A percentile compares a stretch with the other conserved stretches of the same genome.
These are phyloP conservation scores for Drosophila kanapiae DNA, from an alignment of 1,140 invertebrate species.

Conservation along the genomic window DNA sequence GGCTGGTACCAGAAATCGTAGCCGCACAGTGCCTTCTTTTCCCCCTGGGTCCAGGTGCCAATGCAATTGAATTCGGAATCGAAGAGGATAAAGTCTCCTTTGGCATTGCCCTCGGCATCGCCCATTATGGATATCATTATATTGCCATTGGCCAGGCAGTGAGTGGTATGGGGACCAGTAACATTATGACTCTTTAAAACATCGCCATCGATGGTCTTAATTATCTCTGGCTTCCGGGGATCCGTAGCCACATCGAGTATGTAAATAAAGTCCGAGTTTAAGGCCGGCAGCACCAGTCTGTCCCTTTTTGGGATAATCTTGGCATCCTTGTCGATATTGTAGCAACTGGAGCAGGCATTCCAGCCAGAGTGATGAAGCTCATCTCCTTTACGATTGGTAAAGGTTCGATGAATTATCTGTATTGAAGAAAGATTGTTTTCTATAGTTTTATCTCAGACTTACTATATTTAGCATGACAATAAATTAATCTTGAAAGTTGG, in stretches of 20 bases:
- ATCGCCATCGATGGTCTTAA: constrained; percentile 89
- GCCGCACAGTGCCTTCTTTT: constrained; percentile 88
- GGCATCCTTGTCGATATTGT: constrained; percentile 85
- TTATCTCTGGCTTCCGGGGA: constrained; percentile 87
- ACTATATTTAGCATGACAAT: too few relatives aligned
- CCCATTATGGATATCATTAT: constrained; percentile 98
- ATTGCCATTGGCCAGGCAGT: constrained; percentile 96
- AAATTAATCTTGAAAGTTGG: background rate
- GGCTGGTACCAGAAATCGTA: constrained; percentile 99
- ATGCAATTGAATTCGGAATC: constrained; percentile 91
- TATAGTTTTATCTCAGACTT: background rate
- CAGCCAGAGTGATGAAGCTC: constrained; percentile 98
- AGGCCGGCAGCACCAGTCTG: constrained; percentile 92
- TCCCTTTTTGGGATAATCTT: constrained; percentile 89
- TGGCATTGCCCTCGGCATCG: constrained; percentile 91
- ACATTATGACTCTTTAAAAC: constrained; percentile 91
- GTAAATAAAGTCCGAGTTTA: constrained; percentile 94
- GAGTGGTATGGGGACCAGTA: constrained; percentile 95
- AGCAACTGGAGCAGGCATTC: constrained; percentile 98
- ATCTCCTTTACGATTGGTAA: constrained; percentile 92
- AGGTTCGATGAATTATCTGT: constrained; percentile 94
- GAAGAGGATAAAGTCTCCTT: constrained; percentile 96
- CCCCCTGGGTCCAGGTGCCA: constrained; percentile 89
- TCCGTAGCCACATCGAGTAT: constrained; percentile 92
- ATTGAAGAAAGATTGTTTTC: background rate